phyloP scores from a whole-genome alignment of 2,797 vertebrate species.

The Crenuchus spilurus region DNA sequence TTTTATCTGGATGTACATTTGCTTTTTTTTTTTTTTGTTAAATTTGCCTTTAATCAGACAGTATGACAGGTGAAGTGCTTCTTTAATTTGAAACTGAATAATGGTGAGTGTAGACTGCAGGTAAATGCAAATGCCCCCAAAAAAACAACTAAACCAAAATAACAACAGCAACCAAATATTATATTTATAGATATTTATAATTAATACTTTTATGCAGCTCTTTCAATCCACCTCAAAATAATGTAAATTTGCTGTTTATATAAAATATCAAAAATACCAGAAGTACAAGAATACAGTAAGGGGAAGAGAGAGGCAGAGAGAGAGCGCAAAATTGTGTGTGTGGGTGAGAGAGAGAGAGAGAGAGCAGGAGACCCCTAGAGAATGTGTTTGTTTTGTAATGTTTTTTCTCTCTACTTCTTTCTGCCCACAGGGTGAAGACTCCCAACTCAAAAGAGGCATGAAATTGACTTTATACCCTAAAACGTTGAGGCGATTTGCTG shows the following conservation, averaged over 20 bases:
- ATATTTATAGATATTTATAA: no score
- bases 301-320: slow-evolving; percentile 21
- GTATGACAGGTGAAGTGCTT: no score
- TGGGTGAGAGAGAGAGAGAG: neutral
- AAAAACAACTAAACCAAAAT: no score
- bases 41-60: no score
- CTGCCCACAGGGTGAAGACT: slow-evolving; percentile 73
- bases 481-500: slow-evolving; percentile 67
- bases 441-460: slow-evolving; percentile 66
- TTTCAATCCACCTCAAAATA: neutral
- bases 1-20: no score
- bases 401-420: slow-evolving; percentile 58
- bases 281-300: neutral
- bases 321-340: neutral
- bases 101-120: no score
- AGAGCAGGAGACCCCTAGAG: slow-evolving; percentile 46
- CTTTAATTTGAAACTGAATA: no score
- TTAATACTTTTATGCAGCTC: no score
- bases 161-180: no score
- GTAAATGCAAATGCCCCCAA: no score
- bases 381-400: slow-evolving; percentile 64
- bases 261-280: neutral
- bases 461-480: slow-evolving; percentile 78
- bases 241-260: neutral
- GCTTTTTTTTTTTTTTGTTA: no score